These are phyloP conservation scores for Bolborhynchus lineola DNA, from an alignment of 2,113 vertebrate genomes.

Conservation along the genomic window DNA sequence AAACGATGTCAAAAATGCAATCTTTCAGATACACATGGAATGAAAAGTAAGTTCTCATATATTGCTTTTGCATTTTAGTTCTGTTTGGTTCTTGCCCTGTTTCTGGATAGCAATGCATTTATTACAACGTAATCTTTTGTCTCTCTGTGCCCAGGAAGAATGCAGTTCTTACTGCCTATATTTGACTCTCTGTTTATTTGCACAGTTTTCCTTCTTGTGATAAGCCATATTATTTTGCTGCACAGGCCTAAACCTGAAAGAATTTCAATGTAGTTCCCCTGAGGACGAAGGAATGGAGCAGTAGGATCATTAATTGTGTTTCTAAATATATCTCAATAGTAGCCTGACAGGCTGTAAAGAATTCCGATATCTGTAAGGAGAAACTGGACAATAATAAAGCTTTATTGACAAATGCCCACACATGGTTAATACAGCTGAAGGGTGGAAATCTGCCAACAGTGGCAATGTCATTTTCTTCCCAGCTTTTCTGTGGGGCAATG, in stretches of 20 bases:
- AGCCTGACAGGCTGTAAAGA: background rate
- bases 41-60: background rate
- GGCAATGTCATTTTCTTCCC: background rate
- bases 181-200: background rate
- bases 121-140: background rate
- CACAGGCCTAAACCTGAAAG: background rate
- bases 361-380: background rate
- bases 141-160: background rate
- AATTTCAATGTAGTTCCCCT: background rate
- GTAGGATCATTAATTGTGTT: background rate
- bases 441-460: background rate
- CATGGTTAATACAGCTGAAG: background rate
- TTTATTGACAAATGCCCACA: background rate
- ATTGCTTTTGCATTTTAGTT: background rate
- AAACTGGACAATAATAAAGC: constrained; percentile 8
- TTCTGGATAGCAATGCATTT: background rate
- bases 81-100: background rate
- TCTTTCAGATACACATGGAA: background rate
- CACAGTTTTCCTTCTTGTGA: background rate
- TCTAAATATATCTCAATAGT: constrained; percentile 6
- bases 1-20: background rate
- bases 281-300: background rate
- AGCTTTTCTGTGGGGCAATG: background rate
- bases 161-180: background rate
- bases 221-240: background rate